Evolutionary conservation across 2,888 invertebrate species (phyloP).

Genomic region (Parnassius glacialis): DNA sequence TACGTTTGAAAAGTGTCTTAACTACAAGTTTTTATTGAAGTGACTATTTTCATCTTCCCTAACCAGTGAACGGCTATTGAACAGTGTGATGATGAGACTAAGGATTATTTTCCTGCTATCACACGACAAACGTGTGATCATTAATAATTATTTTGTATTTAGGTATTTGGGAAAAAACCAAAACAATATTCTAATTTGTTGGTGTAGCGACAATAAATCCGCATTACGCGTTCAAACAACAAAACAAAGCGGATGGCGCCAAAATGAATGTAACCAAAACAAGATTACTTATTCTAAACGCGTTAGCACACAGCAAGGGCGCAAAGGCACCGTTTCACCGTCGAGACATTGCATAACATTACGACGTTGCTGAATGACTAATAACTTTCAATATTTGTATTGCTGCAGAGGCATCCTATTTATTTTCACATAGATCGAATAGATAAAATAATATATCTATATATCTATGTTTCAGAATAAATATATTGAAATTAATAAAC

Average conservation of each 20-base stretch:
- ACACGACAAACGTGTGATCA: too few relatives aligned
- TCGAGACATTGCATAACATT: constrained; percentile 28
- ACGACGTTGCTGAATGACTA: constrained; percentile 44
- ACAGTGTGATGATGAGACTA: too few relatives aligned
- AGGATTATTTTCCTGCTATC: too few relatives aligned
- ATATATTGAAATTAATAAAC: too few relatives aligned
- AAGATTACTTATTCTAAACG: constrained; percentile 24
- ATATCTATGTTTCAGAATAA: too few relatives aligned
- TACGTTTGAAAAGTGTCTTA: too few relatives aligned
- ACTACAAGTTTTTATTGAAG: too few relatives aligned
- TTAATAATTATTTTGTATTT: too few relatives aligned
- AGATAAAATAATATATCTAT: too few relatives aligned
- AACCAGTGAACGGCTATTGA: too few relatives aligned
- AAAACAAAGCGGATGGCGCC: constrained; percentile 14
- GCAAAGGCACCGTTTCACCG: constrained; percentile 23
- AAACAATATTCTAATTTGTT: not conserved
- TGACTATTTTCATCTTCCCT: too few relatives aligned
- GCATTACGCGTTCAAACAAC: not conserved
- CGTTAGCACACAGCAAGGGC: constrained; percentile 25
- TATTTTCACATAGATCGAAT: constrained; percentile 24
- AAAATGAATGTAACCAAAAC: constrained; percentile 16
- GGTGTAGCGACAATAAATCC: not conserved
- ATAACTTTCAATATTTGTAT: constrained; percentile 59
- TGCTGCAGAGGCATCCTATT: constrained; percentile 47
- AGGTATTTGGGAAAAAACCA: not conserved